phyloP scores from a whole-genome alignment of 2,113 vertebrate species.

The Catharus bicknelli region DNA sequence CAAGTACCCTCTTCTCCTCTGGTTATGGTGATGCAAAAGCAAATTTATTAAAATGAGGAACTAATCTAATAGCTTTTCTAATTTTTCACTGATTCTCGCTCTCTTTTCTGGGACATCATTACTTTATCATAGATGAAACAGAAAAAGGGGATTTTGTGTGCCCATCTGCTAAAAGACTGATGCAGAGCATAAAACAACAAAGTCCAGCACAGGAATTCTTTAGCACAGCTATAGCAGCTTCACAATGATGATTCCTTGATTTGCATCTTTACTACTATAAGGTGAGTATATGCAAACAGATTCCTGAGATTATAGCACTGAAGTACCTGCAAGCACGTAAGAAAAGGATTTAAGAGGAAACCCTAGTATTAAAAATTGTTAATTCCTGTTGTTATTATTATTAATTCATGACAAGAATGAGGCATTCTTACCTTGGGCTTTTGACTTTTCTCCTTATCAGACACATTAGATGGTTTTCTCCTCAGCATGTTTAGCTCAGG shows the following conservation, averaged over 20 bases:
- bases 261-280: neutral
- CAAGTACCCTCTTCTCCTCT: neutral
- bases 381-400: neutral
- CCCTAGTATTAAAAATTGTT: neutral
- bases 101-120: neutral
- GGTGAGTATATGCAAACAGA: neutral
- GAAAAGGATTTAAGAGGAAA: neutral
- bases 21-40: neutral
- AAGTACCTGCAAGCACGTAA: neutral
- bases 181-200: neutral
- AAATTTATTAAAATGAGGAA: neutral
- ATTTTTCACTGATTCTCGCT: neutral
- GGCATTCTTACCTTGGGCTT: conserved; percentile 83
- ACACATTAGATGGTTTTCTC: conserved; percentile 82
- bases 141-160: neutral
- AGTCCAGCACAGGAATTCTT: neutral
- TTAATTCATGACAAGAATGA: neutral
- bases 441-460: conserved; percentile 83
- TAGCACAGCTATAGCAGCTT: neutral
- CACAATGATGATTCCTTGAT: neutral
- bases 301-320: neutral
- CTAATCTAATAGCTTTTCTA: neutral
- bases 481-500: conserved; percentile 78
- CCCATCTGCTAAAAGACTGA: neutral
- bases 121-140: neutral